Evolutionary conservation across 2,888 invertebrate species (phyloP), one percentile per base, ranked within the genome.

Genomic region (Drosophila helvetica): DNA sequence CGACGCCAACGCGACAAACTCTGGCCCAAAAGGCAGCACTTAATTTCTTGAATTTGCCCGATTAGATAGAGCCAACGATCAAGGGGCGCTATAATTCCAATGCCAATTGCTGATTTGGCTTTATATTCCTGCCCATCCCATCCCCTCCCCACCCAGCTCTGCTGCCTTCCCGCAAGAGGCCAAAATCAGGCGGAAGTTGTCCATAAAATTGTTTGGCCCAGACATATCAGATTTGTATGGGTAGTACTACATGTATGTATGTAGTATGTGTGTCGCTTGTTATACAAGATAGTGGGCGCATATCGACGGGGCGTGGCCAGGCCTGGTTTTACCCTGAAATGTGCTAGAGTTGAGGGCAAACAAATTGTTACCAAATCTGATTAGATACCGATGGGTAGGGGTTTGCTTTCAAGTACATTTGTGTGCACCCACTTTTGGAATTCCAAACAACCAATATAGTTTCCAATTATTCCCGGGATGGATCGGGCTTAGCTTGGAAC

Each of bases 51-150:
- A 71, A 55, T 71, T 50, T 50, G 38, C 53, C 22, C 50, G 73
- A 73, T 71, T 71, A 71, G 70, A 73, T 71, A 71, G 73, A 72
- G 43, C 25, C 57, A 25, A 51, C 38, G 19, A 57, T 46, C 53
- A 50, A 15, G 38, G 68, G 66, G 68, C 66, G 66, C 66, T 50
- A 66, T 66, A 66, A 66, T 66, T 56, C 66, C 66, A 67, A 55
- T 66, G 56, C 43, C 66, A 67, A 68, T 73, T 64, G 74, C 18
- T 64, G 70, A 72, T 72, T 70, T 72, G 52, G 18, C 19, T 45
- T 19, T 19, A 19, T 19, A n/a, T n/a, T n/a, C 2, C 1, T 19
- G 19, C 22, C 22, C 22, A n/a, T 22, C 22, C 22, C 22, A 5
- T 4, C 22, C 22, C 22, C 22, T 22, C 22, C 22, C 22, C 5